Evolutionary conservation across 2,797 vertebrate species (phyloP).

Genomic region (Botia kubotai): DNA sequence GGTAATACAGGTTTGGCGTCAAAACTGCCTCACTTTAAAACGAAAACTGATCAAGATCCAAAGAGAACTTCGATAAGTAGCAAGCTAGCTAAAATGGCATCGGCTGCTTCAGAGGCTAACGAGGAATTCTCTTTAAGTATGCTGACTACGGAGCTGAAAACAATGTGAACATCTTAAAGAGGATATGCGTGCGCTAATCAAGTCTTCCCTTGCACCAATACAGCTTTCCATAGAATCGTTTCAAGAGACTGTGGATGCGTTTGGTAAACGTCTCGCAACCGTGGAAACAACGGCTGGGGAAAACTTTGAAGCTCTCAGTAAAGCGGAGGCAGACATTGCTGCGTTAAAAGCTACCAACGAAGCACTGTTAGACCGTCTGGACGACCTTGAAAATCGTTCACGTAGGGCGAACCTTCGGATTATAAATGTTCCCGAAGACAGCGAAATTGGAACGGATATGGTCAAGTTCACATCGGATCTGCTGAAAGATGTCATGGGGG

Average conservation of each 20-base stretch:
- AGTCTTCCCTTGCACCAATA: neutral
- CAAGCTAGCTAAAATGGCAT: neutral
- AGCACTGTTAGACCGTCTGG: neutral
- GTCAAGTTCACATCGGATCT: neutral
- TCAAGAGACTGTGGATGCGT: neutral
- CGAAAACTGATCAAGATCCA: neutral
- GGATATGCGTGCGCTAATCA: neutral
- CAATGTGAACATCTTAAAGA: too few species aligned
- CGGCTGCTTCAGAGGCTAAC: too few species aligned
- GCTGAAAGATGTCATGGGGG: too few species aligned
- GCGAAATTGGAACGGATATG: neutral
- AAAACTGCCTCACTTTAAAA: neutral
- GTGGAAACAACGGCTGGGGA: neutral
- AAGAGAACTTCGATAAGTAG: neutral
- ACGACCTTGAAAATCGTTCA: neutral
- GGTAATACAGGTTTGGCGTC: neutral
- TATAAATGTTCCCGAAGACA: neutral
- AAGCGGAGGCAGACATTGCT: too few species aligned
- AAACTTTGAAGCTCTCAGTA: neutral
- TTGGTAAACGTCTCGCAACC: neutral
- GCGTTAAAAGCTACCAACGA: neutral
- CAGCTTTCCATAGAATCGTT: neutral
- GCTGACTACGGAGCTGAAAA: neutral
- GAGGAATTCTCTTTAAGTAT: neutral
- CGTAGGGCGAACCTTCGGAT: neutral